phyloP scores from a whole-genome alignment of 64 coral and sea anemone genomes.

The Actinia tenebrosa region DNA sequence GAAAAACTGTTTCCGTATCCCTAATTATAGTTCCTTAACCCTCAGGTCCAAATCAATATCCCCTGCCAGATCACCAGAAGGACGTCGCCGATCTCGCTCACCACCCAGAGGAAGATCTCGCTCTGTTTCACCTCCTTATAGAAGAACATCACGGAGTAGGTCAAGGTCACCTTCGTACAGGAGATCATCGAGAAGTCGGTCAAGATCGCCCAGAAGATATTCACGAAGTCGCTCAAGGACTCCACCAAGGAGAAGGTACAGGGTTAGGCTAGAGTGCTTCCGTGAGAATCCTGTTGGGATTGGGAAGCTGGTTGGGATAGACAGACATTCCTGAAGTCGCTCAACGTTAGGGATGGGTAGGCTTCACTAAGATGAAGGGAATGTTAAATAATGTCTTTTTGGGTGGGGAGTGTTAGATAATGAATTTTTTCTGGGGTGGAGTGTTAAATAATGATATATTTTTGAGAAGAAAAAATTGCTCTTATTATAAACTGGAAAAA shows the following conservation, averaged over 20 bases:
- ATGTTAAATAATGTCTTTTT: not conserved
- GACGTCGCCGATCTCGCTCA: slow-evolving; percentile 25
- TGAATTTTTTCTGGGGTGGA: too few species aligned
- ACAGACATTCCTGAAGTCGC: too few species aligned
- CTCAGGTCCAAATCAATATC: slow-evolving; percentile 56
- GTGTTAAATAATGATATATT: too few species aligned
- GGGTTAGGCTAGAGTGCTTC: not conserved
- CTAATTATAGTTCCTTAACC: not conserved
- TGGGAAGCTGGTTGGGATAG: too few species aligned
- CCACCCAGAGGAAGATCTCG: slow-evolving; percentile 30
- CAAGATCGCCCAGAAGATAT: slow-evolving; percentile 39
- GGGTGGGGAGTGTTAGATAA: too few species aligned
- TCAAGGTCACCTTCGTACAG: not conserved
- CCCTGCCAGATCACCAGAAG: slow-evolving; percentile 25
- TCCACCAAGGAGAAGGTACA: slow-evolving; percentile 39
- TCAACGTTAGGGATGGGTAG: too few species aligned
- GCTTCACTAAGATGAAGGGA: not conserved
- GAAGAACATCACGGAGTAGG: not conserved
- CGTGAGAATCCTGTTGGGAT: not conserved
- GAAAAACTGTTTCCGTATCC: too few species aligned
- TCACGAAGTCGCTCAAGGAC: slow-evolving; percentile 42
- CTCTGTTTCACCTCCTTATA: slow-evolving; percentile 33
- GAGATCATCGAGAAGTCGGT: slow-evolving; percentile 44
- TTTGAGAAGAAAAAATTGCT: too few species aligned
- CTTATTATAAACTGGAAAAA: too few species aligned